Evolutionary conservation across 2,797 vertebrate genomes (phyloP), one percentile per base, ranked within the genome.

Genomic region (Carduelis carduelis): DNA sequence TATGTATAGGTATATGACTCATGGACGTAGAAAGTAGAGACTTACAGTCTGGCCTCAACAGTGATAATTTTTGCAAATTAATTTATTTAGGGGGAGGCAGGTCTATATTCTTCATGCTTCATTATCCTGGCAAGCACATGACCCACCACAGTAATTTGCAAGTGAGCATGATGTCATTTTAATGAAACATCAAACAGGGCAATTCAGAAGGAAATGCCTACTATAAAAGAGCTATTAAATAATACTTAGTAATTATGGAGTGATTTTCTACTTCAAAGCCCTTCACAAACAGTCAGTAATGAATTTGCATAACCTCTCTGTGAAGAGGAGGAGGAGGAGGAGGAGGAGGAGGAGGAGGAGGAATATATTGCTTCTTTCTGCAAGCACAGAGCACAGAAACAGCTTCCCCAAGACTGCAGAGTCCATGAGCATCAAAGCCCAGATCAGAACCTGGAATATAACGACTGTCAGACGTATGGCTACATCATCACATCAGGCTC

Each of bases 221-320:
- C 69, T 83, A 69, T 93, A 91, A 86, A 95, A 69, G 64, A 92
- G 47, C 79, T 83, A 96, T 96, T 95, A 96, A 96, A 93, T 96
- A 96, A 91, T 96, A 80, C 76, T 94, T 89, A 94, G 79, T 50
- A 93, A 92, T 97, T 96, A 96, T 66, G 32, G 43, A 71, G 46
- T 88, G 79, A 95, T 97, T 96, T 97, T 97, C 95, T 94, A 91
- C 92, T 96, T 96, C 93, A 95, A 94, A 96, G 72, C 82, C 52
- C 65, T 87, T 93, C 65, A 91, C 79, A 93, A 93, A 95, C 87
- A 96, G 72, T 86, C 59, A 65, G 55, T 94, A 91, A 97, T 88
- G 39, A 95, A 95, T 96, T 90, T 94, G 69, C 65, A 93, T 87
- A 94, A 89, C 43, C n/a, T 69, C 65, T 89, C 65, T 52, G 27